Base-by-base conservation (phyloP, 1,140 invertebrate species). In the Eumeta japonica region DNA sequence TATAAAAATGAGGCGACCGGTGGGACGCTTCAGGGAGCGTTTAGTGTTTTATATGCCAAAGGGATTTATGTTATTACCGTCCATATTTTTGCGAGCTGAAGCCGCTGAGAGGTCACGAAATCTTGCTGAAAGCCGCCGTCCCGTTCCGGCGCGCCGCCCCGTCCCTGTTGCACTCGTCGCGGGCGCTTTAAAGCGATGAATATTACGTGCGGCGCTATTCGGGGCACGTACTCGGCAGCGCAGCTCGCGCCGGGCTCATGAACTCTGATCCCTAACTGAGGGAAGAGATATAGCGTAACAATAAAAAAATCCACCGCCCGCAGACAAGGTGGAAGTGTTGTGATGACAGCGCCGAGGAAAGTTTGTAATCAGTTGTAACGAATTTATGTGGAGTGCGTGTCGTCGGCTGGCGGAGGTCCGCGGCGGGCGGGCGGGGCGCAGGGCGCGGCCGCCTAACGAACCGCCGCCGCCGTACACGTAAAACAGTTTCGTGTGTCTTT, bases 31-130 rank as follows among this genome's bases (percentile, higher is more conserved):
- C 57, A 47, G 55, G 55, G 62, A 67, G 55, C 68, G 63, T 72
- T 75, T 76, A 75, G 72, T 75, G 72, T 75, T 76, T 75, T 75
- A 75, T 76, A 76, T 75, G 64, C 74, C 63, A 60, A 70, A 68
- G 62, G 71, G 73, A 76, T 76, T 75, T 74, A 75, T 71, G 67
- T 75, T 76, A 76, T 76, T 76, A 70, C 67, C 61, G 56, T 62
- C 64, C 72, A 77, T 76, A 76, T 75, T 76, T 76, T 60, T 72
- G 58, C 56, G 59, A 56, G 58, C 62, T 55, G 59, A 62, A 65
- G 56, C 58, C 50, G 62, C 46, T 74, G 70, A 74, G 63, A 74
- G 64, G 68, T 74, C 70, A 74, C 70, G 66, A 61, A 71, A 62
- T 71, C 68, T 72, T 62, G 56, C 57, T 58, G 57, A 56, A 54